Percentiles rank a stretch among this genome's conserved stretches.
Evolutionary conservation across 2,797 vertebrate genomes (phyloP).

Genomic region (Dendrocincla tyrannina): DNA sequence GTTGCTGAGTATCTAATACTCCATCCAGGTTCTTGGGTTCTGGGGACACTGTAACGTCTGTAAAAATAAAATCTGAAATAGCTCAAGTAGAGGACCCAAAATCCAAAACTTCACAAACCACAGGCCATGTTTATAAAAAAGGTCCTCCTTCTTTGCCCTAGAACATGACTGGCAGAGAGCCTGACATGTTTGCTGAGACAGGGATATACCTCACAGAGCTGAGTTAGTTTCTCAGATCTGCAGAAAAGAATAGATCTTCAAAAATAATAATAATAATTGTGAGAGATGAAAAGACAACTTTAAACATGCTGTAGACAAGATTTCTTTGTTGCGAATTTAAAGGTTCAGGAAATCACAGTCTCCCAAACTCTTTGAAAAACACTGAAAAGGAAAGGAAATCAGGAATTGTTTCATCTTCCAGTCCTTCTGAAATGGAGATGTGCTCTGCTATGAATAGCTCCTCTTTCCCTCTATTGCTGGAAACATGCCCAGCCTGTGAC

Average conservation of each 20-base stretch:
- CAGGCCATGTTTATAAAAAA: neutral
- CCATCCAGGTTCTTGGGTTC: neutral
- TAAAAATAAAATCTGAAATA: neutral
- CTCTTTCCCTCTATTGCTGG: neutral
- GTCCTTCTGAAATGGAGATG: constrained; percentile 46
- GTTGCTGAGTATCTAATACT: neutral
- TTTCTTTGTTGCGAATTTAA: neutral
- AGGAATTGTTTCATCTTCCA: constrained; percentile 32
- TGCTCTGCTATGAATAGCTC: neutral
- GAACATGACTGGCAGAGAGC: neutral
- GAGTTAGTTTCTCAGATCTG: neutral
- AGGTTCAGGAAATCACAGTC: neutral
- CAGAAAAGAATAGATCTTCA: neutral
- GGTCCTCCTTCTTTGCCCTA: neutral
- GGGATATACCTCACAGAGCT: neutral
- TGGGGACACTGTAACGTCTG: neutral
- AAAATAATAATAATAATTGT: constrained; percentile 9
- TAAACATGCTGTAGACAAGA: neutral
- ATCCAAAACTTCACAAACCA: neutral
- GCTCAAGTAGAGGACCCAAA: neutral
- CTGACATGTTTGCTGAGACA: neutral
- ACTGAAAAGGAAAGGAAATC: neutral
- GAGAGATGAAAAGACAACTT: neutral
- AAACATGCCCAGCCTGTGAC: neutral
- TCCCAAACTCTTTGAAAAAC: constrained; percentile 27